Evolutionary conservation across 2,797 vertebrate species (phyloP), one percentile per base, ranked within the genome.

Genomic region (Sebastes umbrosus): DNA sequence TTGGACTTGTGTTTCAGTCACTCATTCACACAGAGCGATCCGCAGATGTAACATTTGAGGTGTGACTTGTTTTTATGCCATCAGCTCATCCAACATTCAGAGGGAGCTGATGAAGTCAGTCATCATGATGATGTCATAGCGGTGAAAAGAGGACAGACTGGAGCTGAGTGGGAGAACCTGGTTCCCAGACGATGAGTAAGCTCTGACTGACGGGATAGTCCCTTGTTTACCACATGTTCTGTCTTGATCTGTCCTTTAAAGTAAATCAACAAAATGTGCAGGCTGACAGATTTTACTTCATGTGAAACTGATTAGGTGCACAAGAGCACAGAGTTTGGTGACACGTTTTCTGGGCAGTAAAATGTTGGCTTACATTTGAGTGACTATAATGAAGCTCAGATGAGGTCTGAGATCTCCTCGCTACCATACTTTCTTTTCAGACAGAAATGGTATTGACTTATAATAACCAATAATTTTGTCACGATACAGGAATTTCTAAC

Each of bases 121-220:
- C 69, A 22, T 73, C 72, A 36, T 5, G 31, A 57, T 57, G 57
- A 75, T 43, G 39, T 75, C 29, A 8, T 4, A 22, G 60, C 5
- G 22, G n/a, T 24, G 24, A 50, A 75, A 79, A 73, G 31, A 80
- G 54, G 70, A 6, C 71, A 58, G 75, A 84, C 25, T 25, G 77
- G 57, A 66, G 54, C 54, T 80, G 62, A 24, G 65, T 75, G 69
- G 52, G 43, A 73, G 59, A 85, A 57, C 67, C 75, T 54, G 36
- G 25, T 65, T 77, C 46, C 66, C 54, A 75, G 70, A 74, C 60
- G 22, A 76, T 77, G 77, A 86, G 71, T 88, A 86, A 89, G 27
- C 74, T 55, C 62, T 77, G 77, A 77, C 71, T 80, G 58, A 20
- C 16, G 10, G 59, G 43, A 75, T 5, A 77, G 58, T 84, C 77